A percentile compares a stretch with the other conserved stretches of the same genome.
phyloP scores from a whole-genome alignment of 2,113 vertebrate species.

The Tetrax tetrax region DNA sequence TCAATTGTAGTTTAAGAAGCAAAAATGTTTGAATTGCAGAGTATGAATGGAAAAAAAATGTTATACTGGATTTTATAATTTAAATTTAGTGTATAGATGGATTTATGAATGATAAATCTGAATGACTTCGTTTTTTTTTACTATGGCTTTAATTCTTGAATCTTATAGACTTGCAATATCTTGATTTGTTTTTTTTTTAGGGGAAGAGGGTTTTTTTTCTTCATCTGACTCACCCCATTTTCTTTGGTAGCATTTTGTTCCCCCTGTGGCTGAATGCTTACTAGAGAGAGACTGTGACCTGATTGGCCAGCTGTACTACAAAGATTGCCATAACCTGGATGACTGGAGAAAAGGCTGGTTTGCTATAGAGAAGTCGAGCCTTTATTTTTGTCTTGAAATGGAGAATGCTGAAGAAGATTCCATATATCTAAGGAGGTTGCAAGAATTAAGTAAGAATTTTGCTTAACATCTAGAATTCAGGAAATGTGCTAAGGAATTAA shows the following conservation, averaged over 20 bases:
- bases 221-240: conserved; percentile 50
- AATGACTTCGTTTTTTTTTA: neutral
- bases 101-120: neutral
- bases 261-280: conserved; percentile 79
- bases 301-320: conserved; percentile 91
- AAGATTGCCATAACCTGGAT: conserved; percentile 90
- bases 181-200: neutral
- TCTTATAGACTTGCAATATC: neutral
- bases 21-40: neutral
- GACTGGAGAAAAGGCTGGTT: conserved; percentile 95
- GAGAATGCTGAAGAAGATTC: conserved; percentile 77
- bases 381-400: conserved; percentile 84
- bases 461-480: neutral
- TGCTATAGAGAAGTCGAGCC: conserved; percentile 82
- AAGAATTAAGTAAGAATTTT: conserved; percentile 91
- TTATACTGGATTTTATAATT: neutral
- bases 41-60: neutral
- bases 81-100: neutral
- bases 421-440: conserved; percentile 88
- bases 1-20: neutral
- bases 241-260: conserved; percentile 87
- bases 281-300: conserved; percentile 84
- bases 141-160: neutral
- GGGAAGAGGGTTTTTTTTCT: neutral
- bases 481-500: neutral